These are phyloP conservation scores for Scolopax rusticola DNA, from an alignment of 2,797 vertebrate species.

Conservation along the genomic window DNA sequence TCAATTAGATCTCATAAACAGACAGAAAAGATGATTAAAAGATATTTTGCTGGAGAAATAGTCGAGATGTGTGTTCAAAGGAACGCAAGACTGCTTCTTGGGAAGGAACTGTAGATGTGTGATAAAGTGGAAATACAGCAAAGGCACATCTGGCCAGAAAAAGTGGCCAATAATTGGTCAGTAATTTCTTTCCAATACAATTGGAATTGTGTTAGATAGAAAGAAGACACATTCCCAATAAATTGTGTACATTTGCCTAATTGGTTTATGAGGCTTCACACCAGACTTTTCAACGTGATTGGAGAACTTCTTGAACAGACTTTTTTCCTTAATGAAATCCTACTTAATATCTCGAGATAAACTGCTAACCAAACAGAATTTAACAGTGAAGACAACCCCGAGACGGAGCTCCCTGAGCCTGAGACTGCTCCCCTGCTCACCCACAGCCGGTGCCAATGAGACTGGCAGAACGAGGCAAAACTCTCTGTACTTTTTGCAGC, in stretches of 20 bases:
- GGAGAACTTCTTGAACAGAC: neutral
- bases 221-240: neutral
- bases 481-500: neutral
- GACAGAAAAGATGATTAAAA: neutral
- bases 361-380: neutral
- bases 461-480: neutral
- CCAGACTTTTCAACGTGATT: neutral
- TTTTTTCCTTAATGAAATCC: neutral
- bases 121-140: neutral
- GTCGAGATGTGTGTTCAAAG: neutral
- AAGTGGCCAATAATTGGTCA: neutral
- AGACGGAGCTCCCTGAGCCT: neutral
- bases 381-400: neutral
- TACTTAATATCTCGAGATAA: neutral
- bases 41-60: neutral
- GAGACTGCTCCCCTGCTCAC: no score
- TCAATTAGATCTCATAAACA: accelerated
- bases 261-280: accelerated
- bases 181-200: no score
- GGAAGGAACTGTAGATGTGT: neutral
- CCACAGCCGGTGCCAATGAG: neutral
- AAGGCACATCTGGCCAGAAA: neutral
- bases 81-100: neutral
- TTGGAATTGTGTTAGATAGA: neutral
- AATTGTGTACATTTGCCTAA: neutral